Percentiles rank a stretch among this genome's conserved stretches.
phyloP scores from a whole-genome alignment of 2,888 invertebrate genomes.

The Eilema griseolum region DNA sequence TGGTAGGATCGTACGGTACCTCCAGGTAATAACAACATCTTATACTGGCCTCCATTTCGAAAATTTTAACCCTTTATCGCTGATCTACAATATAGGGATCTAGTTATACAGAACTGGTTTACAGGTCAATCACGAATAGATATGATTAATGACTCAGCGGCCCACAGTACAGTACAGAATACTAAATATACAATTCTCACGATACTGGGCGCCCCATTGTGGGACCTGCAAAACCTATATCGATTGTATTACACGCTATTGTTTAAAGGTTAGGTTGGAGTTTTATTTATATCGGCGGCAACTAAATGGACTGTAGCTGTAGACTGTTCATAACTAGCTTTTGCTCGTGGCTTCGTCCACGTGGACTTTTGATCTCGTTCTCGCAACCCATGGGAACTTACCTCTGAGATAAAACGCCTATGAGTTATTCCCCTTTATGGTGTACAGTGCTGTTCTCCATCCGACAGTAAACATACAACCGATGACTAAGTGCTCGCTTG shows the following conservation, averaged over 20 bases:
- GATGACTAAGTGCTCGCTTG: too few species aligned
- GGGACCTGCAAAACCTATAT: constrained; percentile 12
- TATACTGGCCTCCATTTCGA: too few species aligned
- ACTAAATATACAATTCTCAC: constrained; percentile 8
- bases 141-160: constrained; percentile 23
- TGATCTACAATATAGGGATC: not conserved
- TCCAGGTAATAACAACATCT: too few species aligned
- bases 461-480: too few species aligned
- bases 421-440: too few species aligned
- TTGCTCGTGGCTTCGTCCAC: not conserved
- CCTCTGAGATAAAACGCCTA: too few species aligned
- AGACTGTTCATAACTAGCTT: not conserved
- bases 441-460: too few species aligned
- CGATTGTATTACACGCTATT: constrained; percentile 5
- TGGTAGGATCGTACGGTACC: too few species aligned
- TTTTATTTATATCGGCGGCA: not conserved
- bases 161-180: not conserved
- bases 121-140: constrained; percentile 27
- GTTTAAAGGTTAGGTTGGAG: not conserved
- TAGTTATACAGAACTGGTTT: not conserved
- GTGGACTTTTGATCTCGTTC: too few species aligned
- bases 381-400: too few species aligned
- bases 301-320: not conserved
- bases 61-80: too few species aligned
- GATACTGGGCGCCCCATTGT: constrained; percentile 19